phyloP scores from a whole-genome alignment of 2,113 vertebrate species.

The Phylloscopus trochilus region DNA sequence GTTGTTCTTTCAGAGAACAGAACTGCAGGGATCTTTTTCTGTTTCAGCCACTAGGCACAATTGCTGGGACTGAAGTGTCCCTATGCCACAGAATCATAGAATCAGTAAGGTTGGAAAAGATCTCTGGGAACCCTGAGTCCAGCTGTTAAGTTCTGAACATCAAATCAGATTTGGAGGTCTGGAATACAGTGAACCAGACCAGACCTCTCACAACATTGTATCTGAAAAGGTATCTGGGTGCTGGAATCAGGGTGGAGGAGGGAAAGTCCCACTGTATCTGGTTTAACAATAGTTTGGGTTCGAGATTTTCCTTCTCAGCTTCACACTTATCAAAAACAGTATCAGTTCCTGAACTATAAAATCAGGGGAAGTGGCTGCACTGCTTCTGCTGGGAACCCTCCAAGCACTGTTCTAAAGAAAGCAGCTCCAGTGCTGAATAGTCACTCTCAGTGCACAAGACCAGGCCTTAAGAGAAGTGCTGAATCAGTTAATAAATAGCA shows the following conservation, averaged over 20 bases:
- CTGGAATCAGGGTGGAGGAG: not conserved
- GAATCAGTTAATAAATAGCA: not conserved
- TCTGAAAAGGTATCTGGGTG: not conserved
- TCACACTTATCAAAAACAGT: not conserved
- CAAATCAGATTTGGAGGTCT: not conserved
- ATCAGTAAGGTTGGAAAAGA: not conserved
- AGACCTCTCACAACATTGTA: not conserved
- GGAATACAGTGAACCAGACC: not conserved
- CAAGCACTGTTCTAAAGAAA: not conserved
- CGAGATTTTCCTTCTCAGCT: not conserved
- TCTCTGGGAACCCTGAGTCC: not conserved
- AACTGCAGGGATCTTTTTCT: not conserved
- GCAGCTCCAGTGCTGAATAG: not conserved
- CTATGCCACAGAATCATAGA: not conserved
- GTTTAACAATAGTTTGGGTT: not conserved
- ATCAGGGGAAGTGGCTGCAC: not conserved
- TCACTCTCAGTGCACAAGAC: not conserved
- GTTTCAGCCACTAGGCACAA: not conserved
- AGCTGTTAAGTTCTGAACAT: not conserved
- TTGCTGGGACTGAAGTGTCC: not conserved
- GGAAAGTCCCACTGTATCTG: not conserved
- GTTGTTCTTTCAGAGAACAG: not conserved
- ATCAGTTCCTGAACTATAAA: not conserved
- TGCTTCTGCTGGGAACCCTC: not conserved
- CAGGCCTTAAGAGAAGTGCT: not conserved